These are phyloP conservation scores for Himalopsyche japonica DNA, from an alignment of 2,888 invertebrate genomes.

Conservation along the genomic window DNA sequence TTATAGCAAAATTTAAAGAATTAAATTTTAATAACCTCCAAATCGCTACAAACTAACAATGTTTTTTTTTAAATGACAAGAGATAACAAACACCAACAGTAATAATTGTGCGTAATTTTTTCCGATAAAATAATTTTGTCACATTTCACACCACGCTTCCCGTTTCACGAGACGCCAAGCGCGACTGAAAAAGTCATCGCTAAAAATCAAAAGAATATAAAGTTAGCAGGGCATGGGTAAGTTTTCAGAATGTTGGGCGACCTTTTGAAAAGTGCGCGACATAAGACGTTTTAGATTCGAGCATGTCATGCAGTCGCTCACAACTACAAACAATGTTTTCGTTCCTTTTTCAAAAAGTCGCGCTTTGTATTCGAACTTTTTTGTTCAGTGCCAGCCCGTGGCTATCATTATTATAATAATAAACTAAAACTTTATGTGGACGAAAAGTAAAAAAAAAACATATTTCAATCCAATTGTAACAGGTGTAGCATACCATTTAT, in stretches of 20 bases:
- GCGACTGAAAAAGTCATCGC: slow-evolving; percentile 30
- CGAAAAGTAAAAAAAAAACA: too few relatives aligned
- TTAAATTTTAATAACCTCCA: too few relatives aligned
- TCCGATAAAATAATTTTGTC: too few relatives aligned
- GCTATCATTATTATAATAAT: not conserved
- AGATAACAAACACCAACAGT: too few relatives aligned
- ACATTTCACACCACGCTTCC: not conserved
- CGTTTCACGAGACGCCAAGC: slow-evolving; percentile 14
- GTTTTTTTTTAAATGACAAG: too few relatives aligned
- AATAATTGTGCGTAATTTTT: too few relatives aligned
- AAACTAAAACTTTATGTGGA: too few relatives aligned
- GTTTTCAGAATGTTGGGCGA: not conserved
- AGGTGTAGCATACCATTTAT: too few relatives aligned
- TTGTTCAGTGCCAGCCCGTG: not conserved
- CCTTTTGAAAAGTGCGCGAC: not conserved
- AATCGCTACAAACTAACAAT: too few relatives aligned
- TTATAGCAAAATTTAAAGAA: too few relatives aligned
- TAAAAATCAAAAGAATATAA: slow-evolving; percentile 31
- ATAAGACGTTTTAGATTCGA: not conserved
- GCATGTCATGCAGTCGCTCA: not conserved
- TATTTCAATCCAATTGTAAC: too few relatives aligned
- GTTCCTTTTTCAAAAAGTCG: slow-evolving; percentile 29
- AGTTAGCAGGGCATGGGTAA: not conserved
- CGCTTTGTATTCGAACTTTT: slow-evolving; percentile 14
- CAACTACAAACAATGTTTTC: slow-evolving; percentile 29